Base-by-base conservation (phyloP, 2,797 vertebrate species). In the Cryptoprocta ferox region DNA sequence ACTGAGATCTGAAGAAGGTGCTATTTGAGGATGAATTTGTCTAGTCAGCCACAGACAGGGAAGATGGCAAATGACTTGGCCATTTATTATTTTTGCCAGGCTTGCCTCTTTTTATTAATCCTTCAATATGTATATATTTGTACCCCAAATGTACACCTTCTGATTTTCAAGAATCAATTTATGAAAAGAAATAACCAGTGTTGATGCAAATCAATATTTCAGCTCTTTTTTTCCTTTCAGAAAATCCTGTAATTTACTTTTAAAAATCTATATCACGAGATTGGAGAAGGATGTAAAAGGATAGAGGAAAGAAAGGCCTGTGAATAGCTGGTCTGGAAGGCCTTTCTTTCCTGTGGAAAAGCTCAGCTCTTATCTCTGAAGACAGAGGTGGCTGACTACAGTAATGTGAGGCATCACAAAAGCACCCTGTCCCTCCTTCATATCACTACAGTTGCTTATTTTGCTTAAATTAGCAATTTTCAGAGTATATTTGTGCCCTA, bases 401-500 rank as follows among this genome's bases (percentile, higher is more conserved):
- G 65, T 30, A 19, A 91, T 30, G 2, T 1, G 50, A 92, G n/a
- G n/a, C 39, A n/a, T 84, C 65, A 75, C 30, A 84, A 91, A 84
- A 84, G 63, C 32, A 71, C 28, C 32, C 12, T 39, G 76, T 76
- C 32, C 14, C 16, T 48, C 39, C 13, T 84, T 94, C 65, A 61
- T 39, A 19, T 75, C 68, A 81, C 39, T 85, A 87, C 19, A 86
- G 32, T 68, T 83, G 14, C 79, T 91, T 56, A 35, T 80, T 83
- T 94, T 82, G 35, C 50, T 94, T 82, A 89, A 89, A 42, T 37
- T 75, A 86, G 56, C 63, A 80, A 14, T 93, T 70, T 79, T 50
- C 61, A 70, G 39, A 70, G 50, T 63, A 56, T 71, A 42, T 71
- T 75, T 53, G 94, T 1, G 86, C 16, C 45, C 75, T 80, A 30